These are phyloP conservation scores for Chelmon rostratus DNA, from an alignment of 2,797 vertebrate species.

Conservation along the genomic window DNA sequence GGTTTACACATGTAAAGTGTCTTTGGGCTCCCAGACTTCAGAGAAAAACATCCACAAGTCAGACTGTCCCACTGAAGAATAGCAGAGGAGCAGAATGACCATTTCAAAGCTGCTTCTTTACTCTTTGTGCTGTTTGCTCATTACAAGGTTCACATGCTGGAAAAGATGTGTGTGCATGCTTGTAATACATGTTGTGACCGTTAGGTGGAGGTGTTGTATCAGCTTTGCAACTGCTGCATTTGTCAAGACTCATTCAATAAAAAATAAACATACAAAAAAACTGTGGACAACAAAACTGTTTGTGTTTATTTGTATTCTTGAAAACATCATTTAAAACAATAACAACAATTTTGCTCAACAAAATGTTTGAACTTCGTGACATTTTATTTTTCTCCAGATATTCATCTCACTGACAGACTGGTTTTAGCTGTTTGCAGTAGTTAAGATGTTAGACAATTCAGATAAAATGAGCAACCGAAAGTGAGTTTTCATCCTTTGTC, in stretches of 20 bases:
- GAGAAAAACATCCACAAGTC: slow-evolving; percentile 65
- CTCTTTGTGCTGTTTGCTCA: slow-evolving; percentile 42
- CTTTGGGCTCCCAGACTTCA: slow-evolving; percentile 61
- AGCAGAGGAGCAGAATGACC: slow-evolving; percentile 35
- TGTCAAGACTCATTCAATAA: slow-evolving; percentile 4
- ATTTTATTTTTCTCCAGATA: too few relatives aligned
- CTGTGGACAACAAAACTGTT: not conserved
- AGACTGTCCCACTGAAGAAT: slow-evolving; percentile 44
- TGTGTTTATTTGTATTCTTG: not conserved
- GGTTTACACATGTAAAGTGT: slow-evolving; percentile 68
- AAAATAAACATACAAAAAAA: not conserved
- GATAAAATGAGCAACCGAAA: slow-evolving; percentile 7
- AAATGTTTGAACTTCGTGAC: too few relatives aligned
- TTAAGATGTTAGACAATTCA: too few relatives aligned
- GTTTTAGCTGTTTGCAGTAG: too few relatives aligned
- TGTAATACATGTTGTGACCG: slow-evolving; percentile 9
- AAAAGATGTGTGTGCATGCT: slow-evolving; percentile 13
- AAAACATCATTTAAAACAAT: not conserved
- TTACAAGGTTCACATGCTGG: slow-evolving; percentile 12
- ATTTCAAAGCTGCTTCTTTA: slow-evolving; percentile 20
- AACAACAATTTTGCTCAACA: too few relatives aligned
- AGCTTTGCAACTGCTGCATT: slow-evolving; percentile 1
- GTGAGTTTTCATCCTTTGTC: not conserved
- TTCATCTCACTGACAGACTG: too few relatives aligned
- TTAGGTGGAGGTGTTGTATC: slow-evolving; percentile 21